Conservation (phyloP, 2,113 vertebrate genomes). For the Thryonomys swinderianus region DNA sequence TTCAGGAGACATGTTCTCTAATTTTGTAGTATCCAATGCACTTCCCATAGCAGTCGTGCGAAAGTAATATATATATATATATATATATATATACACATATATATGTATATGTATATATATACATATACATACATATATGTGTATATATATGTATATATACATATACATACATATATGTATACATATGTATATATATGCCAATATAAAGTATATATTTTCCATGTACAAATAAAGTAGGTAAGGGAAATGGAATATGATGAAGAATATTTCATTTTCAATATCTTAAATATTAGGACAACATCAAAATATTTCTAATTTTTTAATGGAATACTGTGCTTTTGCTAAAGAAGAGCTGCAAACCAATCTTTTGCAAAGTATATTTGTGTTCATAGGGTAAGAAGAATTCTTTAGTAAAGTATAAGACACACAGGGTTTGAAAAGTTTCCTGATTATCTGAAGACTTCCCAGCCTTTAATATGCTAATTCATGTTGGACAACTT, state of each 20-base stretch:
- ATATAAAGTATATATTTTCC: not conserved
- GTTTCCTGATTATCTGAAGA: not conserved
- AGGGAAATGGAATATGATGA: not conserved
- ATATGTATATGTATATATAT: too few species aligned
- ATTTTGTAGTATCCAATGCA: not conserved
- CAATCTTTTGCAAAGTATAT: not conserved
- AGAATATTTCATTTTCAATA: not conserved
- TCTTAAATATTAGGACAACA: conserved; percentile 1
- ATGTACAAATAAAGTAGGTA: not conserved
- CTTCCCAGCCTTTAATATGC: conserved; percentile 11
- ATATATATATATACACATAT: too few species aligned
- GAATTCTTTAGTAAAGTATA: not conserved
- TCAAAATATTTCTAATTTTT: conserved; percentile 34
- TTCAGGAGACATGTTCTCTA: not conserved
- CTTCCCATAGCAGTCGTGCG: not conserved
- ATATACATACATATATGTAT: too few species aligned
- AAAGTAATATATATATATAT: too few species aligned
- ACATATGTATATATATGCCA: too few species aligned
- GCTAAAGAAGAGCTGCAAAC: not conserved
- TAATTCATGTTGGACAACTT: not conserved
- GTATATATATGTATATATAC: too few species aligned
- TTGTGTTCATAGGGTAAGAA: conserved; percentile 53
- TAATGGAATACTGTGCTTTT: not conserved
- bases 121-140: too few species aligned
- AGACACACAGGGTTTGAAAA: not conserved